phyloP scores from a whole-genome alignment of 2,797 vertebrate genomes.

The Manis pentadactyla region DNA sequence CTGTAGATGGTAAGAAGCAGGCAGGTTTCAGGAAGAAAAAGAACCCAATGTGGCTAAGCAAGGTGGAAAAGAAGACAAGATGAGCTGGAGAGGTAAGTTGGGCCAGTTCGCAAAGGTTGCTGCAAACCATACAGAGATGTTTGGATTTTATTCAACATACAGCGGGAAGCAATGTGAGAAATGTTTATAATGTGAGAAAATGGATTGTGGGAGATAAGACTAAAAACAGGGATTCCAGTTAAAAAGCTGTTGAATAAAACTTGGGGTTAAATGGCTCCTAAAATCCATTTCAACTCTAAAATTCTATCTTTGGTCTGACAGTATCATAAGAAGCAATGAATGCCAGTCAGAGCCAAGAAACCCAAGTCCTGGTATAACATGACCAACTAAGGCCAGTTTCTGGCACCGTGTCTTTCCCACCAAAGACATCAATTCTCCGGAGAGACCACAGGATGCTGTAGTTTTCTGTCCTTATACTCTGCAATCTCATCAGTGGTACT shows the following conservation, averaged over 20 bases:
- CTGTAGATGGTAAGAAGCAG: not conserved
- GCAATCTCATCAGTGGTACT: not conserved
- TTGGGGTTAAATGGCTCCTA: not conserved
- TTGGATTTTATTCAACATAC: not conserved
- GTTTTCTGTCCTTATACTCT: not conserved
- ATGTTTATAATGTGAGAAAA: not conserved
- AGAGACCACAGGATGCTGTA: not conserved
- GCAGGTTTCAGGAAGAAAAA: not conserved
- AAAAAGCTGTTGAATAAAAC: not conserved
- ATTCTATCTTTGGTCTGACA: not conserved
- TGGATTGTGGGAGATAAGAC: not conserved
- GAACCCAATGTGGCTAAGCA: not conserved
- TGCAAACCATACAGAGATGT: not conserved
- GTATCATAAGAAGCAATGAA: not conserved
- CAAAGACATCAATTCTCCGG: not conserved
- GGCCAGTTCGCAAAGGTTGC: not conserved
- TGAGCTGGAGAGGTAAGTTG: not conserved
- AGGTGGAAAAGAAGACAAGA: not conserved
- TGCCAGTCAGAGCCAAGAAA: not conserved
- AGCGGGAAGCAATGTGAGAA: not conserved
- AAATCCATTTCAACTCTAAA: constrained; percentile 26
- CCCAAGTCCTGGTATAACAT: not conserved
- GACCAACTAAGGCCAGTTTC: not conserved
- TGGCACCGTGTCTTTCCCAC: not conserved
- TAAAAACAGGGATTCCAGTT: not conserved